These are phyloP conservation scores for Phasia obesa DNA, from an alignment of 2,888 invertebrate species.

Conservation along the genomic window DNA sequence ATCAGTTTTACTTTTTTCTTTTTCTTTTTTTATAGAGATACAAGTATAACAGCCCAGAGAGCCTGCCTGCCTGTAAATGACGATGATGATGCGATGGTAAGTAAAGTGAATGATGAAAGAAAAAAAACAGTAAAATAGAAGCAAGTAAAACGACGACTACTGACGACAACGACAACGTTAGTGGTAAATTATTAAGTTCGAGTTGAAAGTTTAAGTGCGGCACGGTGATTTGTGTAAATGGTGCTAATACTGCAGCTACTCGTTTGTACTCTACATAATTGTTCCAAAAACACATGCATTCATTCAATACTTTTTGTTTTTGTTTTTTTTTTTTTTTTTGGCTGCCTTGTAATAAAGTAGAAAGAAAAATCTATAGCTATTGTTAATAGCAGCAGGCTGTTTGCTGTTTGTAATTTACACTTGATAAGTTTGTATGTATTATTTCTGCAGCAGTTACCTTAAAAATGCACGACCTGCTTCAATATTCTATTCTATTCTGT, in stretches of 20 bases:
- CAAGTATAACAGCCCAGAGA: background rate
- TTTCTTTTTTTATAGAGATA: background rate
- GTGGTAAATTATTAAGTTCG: constrained; percentile 70
- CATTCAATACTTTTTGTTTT: background rate
- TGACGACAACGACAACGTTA: constrained; percentile 53
- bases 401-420: constrained; percentile 31
- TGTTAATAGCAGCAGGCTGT: constrained; percentile 41
- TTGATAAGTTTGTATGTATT: constrained; percentile 1
- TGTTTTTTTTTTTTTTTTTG: background rate
- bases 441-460: constrained; percentile 34
- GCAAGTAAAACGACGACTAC: constrained; percentile 35
- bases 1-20: constrained; percentile 9
- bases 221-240: constrained; percentile 71
- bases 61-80: constrained; percentile 22
- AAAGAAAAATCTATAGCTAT: constrained; percentile 11
- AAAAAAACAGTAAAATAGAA: constrained; percentile 16
- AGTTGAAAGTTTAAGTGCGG: constrained; percentile 70
- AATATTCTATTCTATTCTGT: constrained; percentile 47
- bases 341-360: constrained; percentile 10
- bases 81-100: constrained; percentile 2
- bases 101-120: constrained; percentile 32
- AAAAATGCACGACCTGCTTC: constrained; percentile 34
- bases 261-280: constrained; percentile 36
- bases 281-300: constrained; percentile 39
- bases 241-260: constrained; percentile 60